phyloP scores from a whole-genome alignment of 2,113 vertebrate species.

The Neomonachus schauinslandi region DNA sequence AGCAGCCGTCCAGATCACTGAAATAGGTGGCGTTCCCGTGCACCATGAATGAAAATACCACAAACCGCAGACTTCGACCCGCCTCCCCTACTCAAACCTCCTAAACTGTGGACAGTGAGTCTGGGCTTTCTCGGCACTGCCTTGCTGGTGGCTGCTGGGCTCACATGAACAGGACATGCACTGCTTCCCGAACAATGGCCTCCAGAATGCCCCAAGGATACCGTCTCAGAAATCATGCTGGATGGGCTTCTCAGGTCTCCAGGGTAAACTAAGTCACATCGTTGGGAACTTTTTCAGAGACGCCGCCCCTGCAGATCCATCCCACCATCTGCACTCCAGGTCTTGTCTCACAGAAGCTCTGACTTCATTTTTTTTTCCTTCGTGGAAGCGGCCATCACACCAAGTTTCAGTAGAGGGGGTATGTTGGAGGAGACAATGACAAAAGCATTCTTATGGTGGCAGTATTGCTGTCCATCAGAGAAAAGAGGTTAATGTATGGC shows the following conservation, averaged over 20 bases:
- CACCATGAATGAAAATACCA: background rate
- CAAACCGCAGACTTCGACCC: background rate
- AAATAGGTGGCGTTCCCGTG: background rate
- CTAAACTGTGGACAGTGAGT: too few species aligned
- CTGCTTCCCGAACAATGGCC: background rate
- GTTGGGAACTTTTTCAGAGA: background rate
- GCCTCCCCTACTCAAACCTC: too few species aligned
- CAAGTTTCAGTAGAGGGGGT: background rate
- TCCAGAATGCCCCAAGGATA: background rate
- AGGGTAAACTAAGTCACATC: background rate
- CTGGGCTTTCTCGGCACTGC: background rate
- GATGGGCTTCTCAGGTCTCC: background rate
- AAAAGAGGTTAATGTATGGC: background rate
- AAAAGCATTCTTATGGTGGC: background rate
- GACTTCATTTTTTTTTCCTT: background rate
- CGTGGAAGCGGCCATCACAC: background rate
- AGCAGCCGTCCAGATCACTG: background rate
- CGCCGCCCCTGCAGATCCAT: background rate
- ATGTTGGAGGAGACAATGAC: background rate
- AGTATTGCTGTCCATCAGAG: background rate
- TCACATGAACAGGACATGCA: background rate
- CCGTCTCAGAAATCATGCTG: background rate
- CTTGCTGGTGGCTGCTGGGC: background rate
- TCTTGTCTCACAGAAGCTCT: background rate
- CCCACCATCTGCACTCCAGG: background rate